Conservation (phyloP, 2,797 vertebrate genomes). For the Diglossa cyanea region DNA sequence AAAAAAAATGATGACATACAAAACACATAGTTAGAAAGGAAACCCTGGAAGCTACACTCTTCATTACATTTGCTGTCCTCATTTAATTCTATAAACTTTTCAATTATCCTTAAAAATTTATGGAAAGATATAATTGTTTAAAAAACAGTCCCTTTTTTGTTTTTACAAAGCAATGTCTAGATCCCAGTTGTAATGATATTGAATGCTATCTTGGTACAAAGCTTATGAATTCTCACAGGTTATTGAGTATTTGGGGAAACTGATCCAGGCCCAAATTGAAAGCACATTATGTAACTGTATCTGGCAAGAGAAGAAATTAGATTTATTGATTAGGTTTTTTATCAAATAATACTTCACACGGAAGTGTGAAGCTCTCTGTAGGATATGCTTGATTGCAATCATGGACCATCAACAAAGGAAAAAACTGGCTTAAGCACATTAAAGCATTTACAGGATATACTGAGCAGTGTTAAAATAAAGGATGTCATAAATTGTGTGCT, state of each 20-base stretch:
- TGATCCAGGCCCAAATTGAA: not conserved
- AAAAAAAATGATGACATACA: not conserved
- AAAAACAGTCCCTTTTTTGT: not conserved
- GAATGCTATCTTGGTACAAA: not conserved
- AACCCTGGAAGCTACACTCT: not conserved
- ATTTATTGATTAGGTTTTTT: conserved; percentile 44
- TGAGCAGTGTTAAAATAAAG: conserved; percentile 40
- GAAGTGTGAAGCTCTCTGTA: conserved; percentile 31
- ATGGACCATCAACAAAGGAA: conserved; percentile 4
- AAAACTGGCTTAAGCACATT: conserved; percentile 43
- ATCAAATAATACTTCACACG: conserved; percentile 36
- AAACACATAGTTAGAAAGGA: not conserved
- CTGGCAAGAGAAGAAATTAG: conserved; percentile 37
- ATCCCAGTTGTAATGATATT: not conserved
- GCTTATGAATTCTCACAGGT: not conserved
- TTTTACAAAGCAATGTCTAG: not conserved
- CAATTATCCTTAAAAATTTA: not conserved
- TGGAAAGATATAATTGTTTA: not conserved
- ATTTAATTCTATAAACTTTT: not conserved
- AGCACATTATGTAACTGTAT: conserved; percentile 43
- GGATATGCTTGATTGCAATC: conserved; percentile 20
- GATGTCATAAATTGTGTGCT: conserved; percentile 40
- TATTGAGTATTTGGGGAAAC: conserved; percentile 27
- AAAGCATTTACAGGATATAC: conserved; percentile 54
- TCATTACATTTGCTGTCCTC: not conserved